Conservation (phyloP, 2,888 invertebrate species). For the Macrophya alboannulata region DNA sequence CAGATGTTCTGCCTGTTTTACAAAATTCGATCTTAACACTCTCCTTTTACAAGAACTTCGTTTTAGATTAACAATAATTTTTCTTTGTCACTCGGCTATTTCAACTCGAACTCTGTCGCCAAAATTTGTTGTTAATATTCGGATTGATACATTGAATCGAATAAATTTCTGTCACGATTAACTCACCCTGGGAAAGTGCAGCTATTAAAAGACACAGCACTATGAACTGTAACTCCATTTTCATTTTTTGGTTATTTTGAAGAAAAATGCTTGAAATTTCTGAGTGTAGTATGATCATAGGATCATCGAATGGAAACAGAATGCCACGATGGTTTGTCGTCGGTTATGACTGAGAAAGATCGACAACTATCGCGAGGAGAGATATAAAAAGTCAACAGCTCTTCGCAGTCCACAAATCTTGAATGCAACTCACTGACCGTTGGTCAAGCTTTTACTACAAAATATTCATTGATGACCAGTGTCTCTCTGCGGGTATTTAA, state of each 20-base stretch:
- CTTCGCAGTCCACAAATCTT: neutral
- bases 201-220: neutral
- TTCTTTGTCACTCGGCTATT: no score
- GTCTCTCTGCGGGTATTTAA: neutral
- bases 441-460: neutral
- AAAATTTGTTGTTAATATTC: neutral
- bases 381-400: neutral
- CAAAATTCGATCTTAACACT: no score
- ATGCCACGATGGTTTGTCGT: neutral
- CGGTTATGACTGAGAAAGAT: neutral
- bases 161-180: neutral
- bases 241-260: neutral
- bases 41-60: neutral
- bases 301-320: neutral
- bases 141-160: neutral
- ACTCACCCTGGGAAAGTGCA: neutral
- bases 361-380: neutral
- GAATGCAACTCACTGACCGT: neutral
- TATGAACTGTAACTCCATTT: neutral
- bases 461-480: neutral
- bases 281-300: neutral
- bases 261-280: neutral
- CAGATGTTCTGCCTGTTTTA: neutral
- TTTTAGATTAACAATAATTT: no score
- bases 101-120: no score